A percentile compares a stretch with the other conserved stretches of the same genome.
phyloP scores from a whole-genome alignment of 2,797 vertebrate species.

The Cichlasoma orientale region DNA sequence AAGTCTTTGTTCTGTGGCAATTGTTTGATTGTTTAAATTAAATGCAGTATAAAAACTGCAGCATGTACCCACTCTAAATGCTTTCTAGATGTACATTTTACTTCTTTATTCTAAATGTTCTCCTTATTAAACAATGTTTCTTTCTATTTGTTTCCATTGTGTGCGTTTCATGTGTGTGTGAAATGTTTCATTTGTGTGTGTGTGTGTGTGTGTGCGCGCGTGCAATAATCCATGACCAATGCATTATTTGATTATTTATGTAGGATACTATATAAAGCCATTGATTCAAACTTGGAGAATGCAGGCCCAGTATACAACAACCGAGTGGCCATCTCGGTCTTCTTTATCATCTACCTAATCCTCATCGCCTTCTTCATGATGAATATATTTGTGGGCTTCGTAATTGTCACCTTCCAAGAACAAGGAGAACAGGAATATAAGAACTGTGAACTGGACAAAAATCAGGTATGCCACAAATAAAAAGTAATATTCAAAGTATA shows the following conservation, averaged over 20 bases:
- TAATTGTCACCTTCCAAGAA: constrained; percentile 99
- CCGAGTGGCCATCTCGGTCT: constrained; percentile 98
- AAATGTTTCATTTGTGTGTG: neutral
- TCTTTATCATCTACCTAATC: constrained; percentile 99
- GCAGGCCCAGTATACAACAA: constrained; percentile 93
- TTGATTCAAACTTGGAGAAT: constrained; percentile 89
- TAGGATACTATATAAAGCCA: constrained; percentile 92
- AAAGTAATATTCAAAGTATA: neutral
- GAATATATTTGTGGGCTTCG: constrained; percentile 99
- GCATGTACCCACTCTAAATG: neutral
- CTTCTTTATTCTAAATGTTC: too few species aligned
- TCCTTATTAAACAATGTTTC: too few species aligned
- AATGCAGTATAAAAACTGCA: neutral
- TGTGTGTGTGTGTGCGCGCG: neutral
- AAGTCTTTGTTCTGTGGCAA: constrained; percentile 46
- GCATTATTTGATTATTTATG: neutral
- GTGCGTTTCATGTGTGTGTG: neutral
- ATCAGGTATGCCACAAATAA: constrained; percentile 85
- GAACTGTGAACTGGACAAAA: constrained; percentile 98
- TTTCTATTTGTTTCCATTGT: neutral
- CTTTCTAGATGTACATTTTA: too few species aligned
- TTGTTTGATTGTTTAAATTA: neutral
- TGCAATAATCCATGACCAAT: neutral
- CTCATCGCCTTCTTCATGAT: constrained; percentile 99
- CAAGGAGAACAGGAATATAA: constrained; percentile 98